Evolutionary conservation across 2,888 invertebrate genomes (phyloP).

Genomic region (Fissipunctia ypsillon): DNA sequence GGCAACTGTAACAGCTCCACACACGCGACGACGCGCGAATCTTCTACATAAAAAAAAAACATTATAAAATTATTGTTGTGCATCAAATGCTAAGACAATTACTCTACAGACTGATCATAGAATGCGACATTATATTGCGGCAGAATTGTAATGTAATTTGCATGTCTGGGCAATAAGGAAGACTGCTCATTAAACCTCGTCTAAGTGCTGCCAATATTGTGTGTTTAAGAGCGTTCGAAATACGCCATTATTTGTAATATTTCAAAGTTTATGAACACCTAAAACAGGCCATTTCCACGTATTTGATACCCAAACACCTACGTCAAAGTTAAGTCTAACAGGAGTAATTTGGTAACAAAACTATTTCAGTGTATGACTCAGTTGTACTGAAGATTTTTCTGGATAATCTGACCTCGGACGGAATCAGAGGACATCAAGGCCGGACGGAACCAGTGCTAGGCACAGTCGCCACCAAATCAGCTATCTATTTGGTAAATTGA

Average conservation of each 20-base stretch:
- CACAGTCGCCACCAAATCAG: constrained; percentile 17
- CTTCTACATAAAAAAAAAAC: too few relatives aligned
- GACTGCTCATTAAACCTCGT: constrained; percentile 33
- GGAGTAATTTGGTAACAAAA: not conserved
- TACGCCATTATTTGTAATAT: constrained; percentile 22
- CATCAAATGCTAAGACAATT: constrained; percentile 33
- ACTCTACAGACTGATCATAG: constrained; percentile 20
- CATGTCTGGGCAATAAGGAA: constrained; percentile 46
- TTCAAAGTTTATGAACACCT: constrained; percentile 31
- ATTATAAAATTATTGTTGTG: constrained; percentile 26
- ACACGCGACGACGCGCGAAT: constrained; percentile 16
- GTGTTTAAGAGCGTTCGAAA: constrained; percentile 18
- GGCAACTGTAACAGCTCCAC: constrained; percentile 34
- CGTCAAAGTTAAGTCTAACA: constrained; percentile 3
- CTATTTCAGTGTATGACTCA: constrained; percentile 20
- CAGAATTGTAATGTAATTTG: constrained; percentile 37
- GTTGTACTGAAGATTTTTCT: constrained; percentile 15
- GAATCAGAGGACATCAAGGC: constrained; percentile 31
- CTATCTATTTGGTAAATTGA: constrained; percentile 50
- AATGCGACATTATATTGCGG: constrained; percentile 38
- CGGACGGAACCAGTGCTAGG: constrained; percentile 33
- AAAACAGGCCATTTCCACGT: constrained; percentile 32
- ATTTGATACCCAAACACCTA: constrained; percentile 4
- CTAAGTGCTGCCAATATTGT: constrained; percentile 37
- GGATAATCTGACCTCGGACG: constrained; percentile 23